Evolutionary conservation across 1,140 invertebrate genomes (phyloP).

Genomic region (Drosophila tsacasi): DNA sequence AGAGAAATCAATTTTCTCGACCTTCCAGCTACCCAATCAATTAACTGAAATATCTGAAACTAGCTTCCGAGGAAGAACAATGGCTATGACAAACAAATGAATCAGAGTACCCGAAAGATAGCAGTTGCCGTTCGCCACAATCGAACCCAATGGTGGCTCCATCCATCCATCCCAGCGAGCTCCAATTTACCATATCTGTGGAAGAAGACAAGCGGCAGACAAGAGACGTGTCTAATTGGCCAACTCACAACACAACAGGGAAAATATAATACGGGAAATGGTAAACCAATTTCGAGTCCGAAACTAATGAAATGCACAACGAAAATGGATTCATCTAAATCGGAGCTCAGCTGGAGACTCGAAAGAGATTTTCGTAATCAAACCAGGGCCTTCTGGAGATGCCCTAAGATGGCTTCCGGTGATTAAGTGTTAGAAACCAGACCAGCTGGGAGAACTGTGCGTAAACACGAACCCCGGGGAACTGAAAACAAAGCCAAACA

Average conservation of each 20-base stretch:
- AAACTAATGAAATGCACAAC: slow-evolving; percentile 44
- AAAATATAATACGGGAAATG: slow-evolving; percentile 45
- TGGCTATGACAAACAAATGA: slow-evolving; percentile 27
- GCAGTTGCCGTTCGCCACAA: slow-evolving; percentile 24
- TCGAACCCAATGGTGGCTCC: slow-evolving; percentile 2
- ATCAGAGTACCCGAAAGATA: slow-evolving; percentile 25
- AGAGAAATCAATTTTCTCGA: slow-evolving; percentile 1
- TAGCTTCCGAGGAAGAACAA: slow-evolving; percentile 18
- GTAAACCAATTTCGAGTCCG: slow-evolving; percentile 62
- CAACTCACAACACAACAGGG: slow-evolving; percentile 26
- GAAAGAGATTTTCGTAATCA: slow-evolving; percentile 59
- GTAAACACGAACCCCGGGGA: slow-evolving; percentile 31
- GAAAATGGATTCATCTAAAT: slow-evolving; percentile 64
- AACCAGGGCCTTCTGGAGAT: slow-evolving; percentile 56
- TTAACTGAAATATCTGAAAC: slow-evolving; percentile 38
- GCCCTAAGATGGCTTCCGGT: slow-evolving; percentile 73
- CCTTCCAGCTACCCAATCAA: slow-evolving; percentile 29
- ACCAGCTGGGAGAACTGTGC: slow-evolving; percentile 36
- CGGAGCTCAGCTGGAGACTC: slow-evolving; percentile 55
- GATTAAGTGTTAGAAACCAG: slow-evolving; percentile 71
- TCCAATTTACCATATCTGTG: slow-evolving; percentile 47
- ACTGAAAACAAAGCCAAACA: slow-evolving; percentile 43
- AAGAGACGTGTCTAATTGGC: slow-evolving; percentile 69
- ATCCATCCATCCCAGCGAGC: slow-evolving; percentile 12
- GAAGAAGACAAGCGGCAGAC: slow-evolving; percentile 36